These are phyloP conservation scores for Xestia c-nigrum DNA, from an alignment of 2,888 invertebrate genomes.

Conservation along the genomic window DNA sequence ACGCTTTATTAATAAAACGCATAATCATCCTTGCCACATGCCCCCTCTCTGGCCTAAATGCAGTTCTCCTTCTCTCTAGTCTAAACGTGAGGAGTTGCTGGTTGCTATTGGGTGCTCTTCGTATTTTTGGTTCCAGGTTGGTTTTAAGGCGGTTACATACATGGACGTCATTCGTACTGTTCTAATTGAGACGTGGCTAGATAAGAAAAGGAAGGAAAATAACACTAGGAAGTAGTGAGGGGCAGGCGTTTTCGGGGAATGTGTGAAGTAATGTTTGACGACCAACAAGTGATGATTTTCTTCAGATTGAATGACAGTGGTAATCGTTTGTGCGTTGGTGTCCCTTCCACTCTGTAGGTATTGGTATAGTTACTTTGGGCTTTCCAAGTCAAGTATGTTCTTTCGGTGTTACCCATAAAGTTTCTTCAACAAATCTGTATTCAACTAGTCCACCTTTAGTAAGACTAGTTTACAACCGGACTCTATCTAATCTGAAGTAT, in stretches of 20 bases:
- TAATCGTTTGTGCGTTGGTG: too few relatives aligned
- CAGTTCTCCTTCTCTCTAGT: background rate
- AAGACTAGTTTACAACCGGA: conserved; percentile 15
- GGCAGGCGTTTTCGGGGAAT: background rate
- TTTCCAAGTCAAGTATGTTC: background rate
- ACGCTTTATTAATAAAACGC: background rate
- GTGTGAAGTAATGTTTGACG: background rate
- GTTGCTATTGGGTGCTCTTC: background rate
- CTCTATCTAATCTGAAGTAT: conserved; percentile 50
- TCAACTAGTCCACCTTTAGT: background rate
- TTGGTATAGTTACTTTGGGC: background rate
- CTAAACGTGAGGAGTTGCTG: background rate
- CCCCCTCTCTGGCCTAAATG: background rate
- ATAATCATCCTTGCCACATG: background rate
- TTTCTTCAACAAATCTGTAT: background rate
- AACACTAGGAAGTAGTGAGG: background rate
- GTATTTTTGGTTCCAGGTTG: background rate
- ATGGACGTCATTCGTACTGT: background rate
- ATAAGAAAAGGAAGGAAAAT: background rate
- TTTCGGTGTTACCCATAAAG: background rate
- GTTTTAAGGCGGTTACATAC: background rate
- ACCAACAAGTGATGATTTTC: background rate
- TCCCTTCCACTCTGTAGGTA: too few relatives aligned
- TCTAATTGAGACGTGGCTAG: background rate
- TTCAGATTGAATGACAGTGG: background rate